phyloP scores from a whole-genome alignment of 2,888 invertebrate species.

The Nomada flava region DNA sequence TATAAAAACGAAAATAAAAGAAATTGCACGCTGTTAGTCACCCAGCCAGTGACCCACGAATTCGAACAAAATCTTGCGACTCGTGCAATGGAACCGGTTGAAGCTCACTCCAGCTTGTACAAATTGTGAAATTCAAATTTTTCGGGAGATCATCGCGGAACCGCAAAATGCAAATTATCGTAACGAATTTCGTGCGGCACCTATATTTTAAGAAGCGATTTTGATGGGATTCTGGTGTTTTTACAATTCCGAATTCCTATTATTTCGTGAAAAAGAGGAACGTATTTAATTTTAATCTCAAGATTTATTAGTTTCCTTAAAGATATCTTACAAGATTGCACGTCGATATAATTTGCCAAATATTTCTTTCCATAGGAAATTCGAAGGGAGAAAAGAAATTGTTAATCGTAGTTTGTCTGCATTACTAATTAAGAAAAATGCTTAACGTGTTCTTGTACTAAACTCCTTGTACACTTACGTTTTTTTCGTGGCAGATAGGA shows the following conservation, averaged over 20 bases:
- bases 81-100: conserved; percentile 36
- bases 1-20: conserved; percentile 23
- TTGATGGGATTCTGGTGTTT: background rate
- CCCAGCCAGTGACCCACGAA: conserved; percentile 35
- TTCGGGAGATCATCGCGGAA: conserved; percentile 1
- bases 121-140: conserved; percentile 15
- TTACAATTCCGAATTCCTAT: background rate
- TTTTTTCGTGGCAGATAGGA: background rate
- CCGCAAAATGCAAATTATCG: conserved; percentile 38
- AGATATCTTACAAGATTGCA: background rate
- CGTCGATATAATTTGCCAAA: background rate
- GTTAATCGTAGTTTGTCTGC: background rate
- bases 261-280: background rate
- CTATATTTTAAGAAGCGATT: background rate
- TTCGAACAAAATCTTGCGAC: conserved; percentile 39
- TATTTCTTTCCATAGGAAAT: background rate
- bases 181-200: background rate
- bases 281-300: background rate
- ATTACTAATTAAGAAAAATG: background rate
- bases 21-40: background rate
- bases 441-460: background rate
- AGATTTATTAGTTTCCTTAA: background rate
- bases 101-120: background rate
- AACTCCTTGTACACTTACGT: background rate
- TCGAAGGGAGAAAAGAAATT: background rate